Evolutionary conservation across 2,797 vertebrate genomes (phyloP).

Genomic region (Tangara arthus): DNA sequence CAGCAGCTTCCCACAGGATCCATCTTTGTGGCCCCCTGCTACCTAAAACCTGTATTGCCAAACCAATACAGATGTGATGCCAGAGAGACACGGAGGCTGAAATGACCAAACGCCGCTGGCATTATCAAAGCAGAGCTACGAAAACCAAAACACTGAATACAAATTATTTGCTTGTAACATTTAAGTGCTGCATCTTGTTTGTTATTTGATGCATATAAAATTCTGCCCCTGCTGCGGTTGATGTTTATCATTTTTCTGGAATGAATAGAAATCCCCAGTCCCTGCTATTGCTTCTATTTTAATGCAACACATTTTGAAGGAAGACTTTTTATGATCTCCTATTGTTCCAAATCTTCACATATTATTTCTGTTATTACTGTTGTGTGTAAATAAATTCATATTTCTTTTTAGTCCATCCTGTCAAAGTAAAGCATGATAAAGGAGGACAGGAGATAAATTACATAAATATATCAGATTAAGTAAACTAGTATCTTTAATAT

Average conservation of each 20-base stretch:
- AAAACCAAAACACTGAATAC: neutral
- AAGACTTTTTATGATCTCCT: neutral
- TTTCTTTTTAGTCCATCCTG: neutral
- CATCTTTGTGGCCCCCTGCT: neutral
- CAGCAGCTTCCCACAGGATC: neutral
- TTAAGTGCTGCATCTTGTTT: neutral
- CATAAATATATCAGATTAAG: neutral
- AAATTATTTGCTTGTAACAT: neutral
- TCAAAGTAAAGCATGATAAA: neutral
- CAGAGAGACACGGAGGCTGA: neutral
- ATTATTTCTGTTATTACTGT: neutral
- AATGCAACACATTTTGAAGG: neutral
- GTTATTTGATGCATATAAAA: neutral
- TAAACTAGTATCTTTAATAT: neutral
- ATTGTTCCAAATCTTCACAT: neutral
- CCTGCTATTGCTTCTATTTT: neutral
- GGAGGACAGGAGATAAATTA: neutral
- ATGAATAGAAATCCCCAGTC: neutral
- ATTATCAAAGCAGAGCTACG: neutral
- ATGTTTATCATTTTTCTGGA: neutral
- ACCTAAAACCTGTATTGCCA: neutral
- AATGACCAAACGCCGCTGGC: neutral
- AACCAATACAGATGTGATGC: neutral
- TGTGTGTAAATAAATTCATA: neutral
- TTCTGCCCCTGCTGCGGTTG: neutral